Evolutionary conservation across 2,888 invertebrate species (phyloP).

Genomic region (Eucera pruinosa): DNA sequence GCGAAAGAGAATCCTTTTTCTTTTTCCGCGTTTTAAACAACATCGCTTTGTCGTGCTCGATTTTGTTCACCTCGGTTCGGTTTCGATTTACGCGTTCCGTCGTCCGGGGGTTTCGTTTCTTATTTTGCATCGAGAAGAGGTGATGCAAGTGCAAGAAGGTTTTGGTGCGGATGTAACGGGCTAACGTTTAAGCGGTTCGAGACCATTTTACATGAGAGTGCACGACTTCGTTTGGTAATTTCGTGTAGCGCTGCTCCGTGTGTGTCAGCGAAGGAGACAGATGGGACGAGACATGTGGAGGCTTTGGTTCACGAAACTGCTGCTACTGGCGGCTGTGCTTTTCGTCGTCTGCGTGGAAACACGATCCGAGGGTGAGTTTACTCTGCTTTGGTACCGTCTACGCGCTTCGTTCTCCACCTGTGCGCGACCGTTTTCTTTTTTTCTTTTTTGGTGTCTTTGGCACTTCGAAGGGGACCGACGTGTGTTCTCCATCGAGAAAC

Average conservation of each 20-base stretch:
- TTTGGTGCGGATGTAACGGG: constrained; percentile 64
- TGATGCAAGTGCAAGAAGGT: constrained; percentile 12
- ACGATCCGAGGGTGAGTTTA: constrained; percentile 64
- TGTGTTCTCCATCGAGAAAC: too few relatives aligned
- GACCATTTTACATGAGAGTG: constrained; percentile 57
- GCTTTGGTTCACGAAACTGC: constrained; percentile 74
- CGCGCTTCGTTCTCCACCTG: background rate
- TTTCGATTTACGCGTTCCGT: too few relatives aligned
- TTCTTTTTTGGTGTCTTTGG: too few relatives aligned
- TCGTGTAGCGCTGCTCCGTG: constrained; percentile 20
- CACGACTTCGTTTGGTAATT: constrained; percentile 46
- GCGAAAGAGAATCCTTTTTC: background rate
- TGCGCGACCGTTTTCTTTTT: background rate
- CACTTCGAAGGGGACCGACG: too few relatives aligned
- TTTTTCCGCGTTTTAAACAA: too few relatives aligned
- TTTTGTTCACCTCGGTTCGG: too few relatives aligned
- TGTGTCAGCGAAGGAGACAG: constrained; percentile 49
- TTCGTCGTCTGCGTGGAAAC: constrained; percentile 25
- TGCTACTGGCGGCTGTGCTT: constrained; percentile 55
- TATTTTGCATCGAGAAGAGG: too few relatives aligned
- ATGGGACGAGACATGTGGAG: constrained; percentile 75
- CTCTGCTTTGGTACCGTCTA: background rate
- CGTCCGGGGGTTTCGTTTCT: too few relatives aligned
- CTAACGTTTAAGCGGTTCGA: constrained; percentile 18
- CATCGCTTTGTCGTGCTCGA: too few relatives aligned